Evolutionary conservation across 2,888 invertebrate genomes (phyloP).

Genomic region (Salpingus planirostris): DNA sequence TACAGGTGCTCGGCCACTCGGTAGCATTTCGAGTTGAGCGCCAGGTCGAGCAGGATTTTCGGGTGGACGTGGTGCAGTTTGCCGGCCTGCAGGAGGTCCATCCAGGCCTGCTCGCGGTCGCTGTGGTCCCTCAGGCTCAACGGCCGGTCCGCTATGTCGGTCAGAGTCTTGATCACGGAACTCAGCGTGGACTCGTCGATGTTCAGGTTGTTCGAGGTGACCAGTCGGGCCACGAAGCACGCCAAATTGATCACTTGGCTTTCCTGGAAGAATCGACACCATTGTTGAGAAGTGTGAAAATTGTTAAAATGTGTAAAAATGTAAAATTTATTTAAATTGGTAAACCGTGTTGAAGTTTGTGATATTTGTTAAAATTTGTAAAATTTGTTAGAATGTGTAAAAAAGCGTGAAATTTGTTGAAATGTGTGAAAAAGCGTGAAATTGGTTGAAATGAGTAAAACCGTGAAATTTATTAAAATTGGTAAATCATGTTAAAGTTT

Average conservation of each 20-base stretch:
- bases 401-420: too few relatives aligned
- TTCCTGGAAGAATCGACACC: too few relatives aligned
- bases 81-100: constrained; percentile 58
- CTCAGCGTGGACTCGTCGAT: constrained; percentile 46
- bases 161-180: constrained; percentile 46
- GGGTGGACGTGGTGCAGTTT: constrained; percentile 51
- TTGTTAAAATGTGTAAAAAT: too few relatives aligned
- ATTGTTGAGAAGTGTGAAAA: too few relatives aligned
- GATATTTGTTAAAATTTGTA: too few relatives aligned
- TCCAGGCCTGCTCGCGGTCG: constrained; percentile 64
- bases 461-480: too few relatives aligned
- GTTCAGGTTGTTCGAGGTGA: constrained; percentile 34
- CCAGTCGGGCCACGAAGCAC: constrained; percentile 36
- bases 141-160: constrained; percentile 25
- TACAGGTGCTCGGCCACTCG: constrained; percentile 63
- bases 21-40: constrained; percentile 58
- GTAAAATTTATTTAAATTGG: too few relatives aligned
- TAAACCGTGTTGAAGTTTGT: too few relatives aligned
- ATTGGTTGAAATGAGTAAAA: too few relatives aligned
- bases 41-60: constrained; percentile 51
- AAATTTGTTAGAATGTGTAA: too few relatives aligned
- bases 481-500: too few relatives aligned
- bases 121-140: constrained; percentile 45
- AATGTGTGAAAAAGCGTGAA: too few relatives aligned
- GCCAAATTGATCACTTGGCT: constrained; percentile 43